Evolutionary conservation across 2,113 vertebrate genomes (phyloP), one percentile per base, ranked within the genome.

Genomic region (Acrocephalus kingi): DNA sequence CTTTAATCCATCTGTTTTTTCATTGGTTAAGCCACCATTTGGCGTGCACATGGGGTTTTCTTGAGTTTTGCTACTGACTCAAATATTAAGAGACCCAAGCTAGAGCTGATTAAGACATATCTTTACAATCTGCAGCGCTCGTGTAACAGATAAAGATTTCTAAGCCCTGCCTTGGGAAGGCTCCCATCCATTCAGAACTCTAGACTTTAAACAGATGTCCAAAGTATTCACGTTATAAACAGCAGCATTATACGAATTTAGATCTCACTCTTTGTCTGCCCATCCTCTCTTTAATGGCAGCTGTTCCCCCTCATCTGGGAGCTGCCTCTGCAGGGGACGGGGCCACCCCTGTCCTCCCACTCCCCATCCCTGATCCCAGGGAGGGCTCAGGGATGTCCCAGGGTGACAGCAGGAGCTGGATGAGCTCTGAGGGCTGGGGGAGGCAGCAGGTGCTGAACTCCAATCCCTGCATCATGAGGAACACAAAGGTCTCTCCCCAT

Each of bases 201-300:
- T 22, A 82, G 87, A 94, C 93, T 96, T 82, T 48, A 95, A 96
- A 74, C 97, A 97, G 97, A 97, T 96, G 97, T 94, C 95, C 93
- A 63, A 97, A 97, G 96, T 76, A 96, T 90, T 93, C 67, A 31
- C 1, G 48, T 89, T 94, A 84, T 84, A 95, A 97, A 97, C 88
- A 94, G 95, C 94, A 97, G 89, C 97, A 92, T 83, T 92, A 62
- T 69, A 87, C 14, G 71, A 94, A 96, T 96, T 94, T 80, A 95
- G 97, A 97, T 93, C 73, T 93, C 10, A 1, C 68, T 96, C 97
- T 98, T 97, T 97, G 97, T 97, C 79, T 85, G 94, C n/a, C 68
- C 41, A 41, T 48, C 58, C 83, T 93, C 90, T 73, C 15, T 13
- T 81, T 43, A 46, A 37, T 0, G 39, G 91, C 94, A 96, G 97